Conservation (phyloP, 1,140 invertebrate genomes). For the Monomorium pharaonis region DNA sequence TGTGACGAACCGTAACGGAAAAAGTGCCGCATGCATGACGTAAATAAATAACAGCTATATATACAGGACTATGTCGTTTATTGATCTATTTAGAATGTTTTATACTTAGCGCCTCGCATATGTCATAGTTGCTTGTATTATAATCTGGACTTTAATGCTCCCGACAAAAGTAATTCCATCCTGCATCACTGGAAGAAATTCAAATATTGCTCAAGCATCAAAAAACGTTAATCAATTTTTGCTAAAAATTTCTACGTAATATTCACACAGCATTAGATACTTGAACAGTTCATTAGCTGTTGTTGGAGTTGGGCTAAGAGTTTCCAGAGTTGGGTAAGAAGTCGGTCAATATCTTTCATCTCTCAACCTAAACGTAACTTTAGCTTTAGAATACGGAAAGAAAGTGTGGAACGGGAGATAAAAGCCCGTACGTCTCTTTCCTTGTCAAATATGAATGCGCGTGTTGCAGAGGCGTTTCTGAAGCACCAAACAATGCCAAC, state of each 20-base stretch:
- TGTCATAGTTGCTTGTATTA: constrained; percentile 4
- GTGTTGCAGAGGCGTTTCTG: not conserved
- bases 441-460: not conserved
- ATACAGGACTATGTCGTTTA: constrained; percentile 27
- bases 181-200: not conserved
- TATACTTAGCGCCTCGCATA: constrained; percentile 22
- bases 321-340: not conserved
- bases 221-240: not conserved
- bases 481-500: not conserved
- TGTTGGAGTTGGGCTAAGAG: not conserved
- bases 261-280: not conserved
- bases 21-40: constrained; percentile 29
- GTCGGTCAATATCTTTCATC: not conserved
- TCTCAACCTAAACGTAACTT: not conserved
- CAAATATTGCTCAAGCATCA: not conserved
- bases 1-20: constrained; percentile 14
- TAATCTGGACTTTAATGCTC: not conserved
- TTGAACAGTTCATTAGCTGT: not conserved
- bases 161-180: not conserved
- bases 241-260: not conserved
- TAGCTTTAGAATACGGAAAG: not conserved
- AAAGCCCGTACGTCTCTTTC: not conserved
- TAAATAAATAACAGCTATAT: constrained; percentile 57
- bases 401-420: constrained; percentile 1
- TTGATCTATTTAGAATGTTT: constrained; percentile 53